A percentile compares a stretch with the other conserved stretches of the same genome.
Conservation (phyloP, 2,888 invertebrate species). For the Brachyptera risi region DNA sequence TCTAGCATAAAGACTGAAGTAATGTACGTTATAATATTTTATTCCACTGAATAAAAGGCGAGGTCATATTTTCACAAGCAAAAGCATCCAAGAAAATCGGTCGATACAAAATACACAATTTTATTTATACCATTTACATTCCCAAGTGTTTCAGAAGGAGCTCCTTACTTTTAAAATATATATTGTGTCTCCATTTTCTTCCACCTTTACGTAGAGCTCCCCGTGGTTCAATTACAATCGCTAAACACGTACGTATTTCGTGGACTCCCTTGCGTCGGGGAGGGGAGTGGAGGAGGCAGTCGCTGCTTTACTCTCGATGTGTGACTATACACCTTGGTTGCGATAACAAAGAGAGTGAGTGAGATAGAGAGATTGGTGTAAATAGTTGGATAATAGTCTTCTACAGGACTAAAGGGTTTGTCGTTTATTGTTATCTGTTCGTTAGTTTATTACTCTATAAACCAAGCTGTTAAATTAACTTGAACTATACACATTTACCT, state of each 20-base stretch:
- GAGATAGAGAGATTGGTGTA: neutral
- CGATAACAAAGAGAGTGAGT: constrained; percentile 7
- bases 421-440: constrained; percentile 6
- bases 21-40: too few relatives aligned
- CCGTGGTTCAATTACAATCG: constrained; percentile 23
- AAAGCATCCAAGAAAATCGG: too few relatives aligned
- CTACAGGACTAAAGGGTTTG: too few relatives aligned
- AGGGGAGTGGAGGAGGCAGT: neutral
- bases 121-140: too few relatives aligned
- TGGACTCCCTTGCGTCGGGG: constrained; percentile 2
- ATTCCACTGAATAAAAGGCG: too few relatives aligned
- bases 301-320: neutral
- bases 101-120: too few relatives aligned
- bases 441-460: neutral
- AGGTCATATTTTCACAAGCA: too few relatives aligned
- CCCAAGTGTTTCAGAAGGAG: neutral
- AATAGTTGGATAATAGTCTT: constrained; percentile 14
- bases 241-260: constrained; percentile 20
- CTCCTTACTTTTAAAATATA: constrained; percentile 11
- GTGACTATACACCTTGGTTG: neutral
- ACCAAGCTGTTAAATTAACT: constrained; percentile 1
- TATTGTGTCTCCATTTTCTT: constrained; percentile 7
- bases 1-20: too few relatives aligned
- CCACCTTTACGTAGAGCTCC: constrained; percentile 23
- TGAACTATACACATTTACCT: neutral